Conservation (phyloP, 35 echinoderm and acorn worm genomes). For the Eucidaris tribuloides region DNA sequence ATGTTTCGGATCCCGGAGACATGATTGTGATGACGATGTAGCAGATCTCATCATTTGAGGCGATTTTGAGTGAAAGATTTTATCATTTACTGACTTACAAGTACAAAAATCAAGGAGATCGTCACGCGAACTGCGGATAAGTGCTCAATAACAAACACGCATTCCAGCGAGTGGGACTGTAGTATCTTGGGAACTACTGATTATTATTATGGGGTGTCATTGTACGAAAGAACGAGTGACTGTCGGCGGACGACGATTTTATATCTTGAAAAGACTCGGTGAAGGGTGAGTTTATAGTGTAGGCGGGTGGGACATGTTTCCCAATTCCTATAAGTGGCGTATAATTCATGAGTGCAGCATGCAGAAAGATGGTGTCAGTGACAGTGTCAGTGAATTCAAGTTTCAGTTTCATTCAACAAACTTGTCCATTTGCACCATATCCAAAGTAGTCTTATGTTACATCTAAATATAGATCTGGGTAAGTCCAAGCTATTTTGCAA, state of each 20-base stretch:
- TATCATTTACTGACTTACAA: no score
- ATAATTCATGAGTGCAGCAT: background rate
- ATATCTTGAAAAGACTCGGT: slow-evolving; percentile 63
- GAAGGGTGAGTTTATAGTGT: slow-evolving; percentile 68
- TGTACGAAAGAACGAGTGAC: slow-evolving; percentile 67
- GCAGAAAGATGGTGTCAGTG: background rate
- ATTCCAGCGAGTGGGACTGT: no score
- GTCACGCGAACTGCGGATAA: no score
- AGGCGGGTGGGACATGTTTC: background rate
- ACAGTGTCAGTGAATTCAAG: background rate
- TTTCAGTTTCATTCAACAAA: background rate
- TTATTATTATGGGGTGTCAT: no score
- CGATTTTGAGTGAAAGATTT: no score
- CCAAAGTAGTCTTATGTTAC: background rate
- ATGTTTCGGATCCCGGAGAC: no score
- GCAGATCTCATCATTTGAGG: no score
- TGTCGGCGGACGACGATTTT: slow-evolving; percentile 68
- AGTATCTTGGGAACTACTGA: no score
- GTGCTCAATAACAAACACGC: no score
- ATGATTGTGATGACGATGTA: no score
- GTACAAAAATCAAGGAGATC: no score
- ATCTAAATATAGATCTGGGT: background rate
- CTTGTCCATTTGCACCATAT: background rate
- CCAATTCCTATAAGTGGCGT: background rate
- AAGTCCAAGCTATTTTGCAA: background rate